A percentile compares a stretch with the other conserved stretches of the same genome.
Evolutionary conservation across 1,140 invertebrate species (phyloP).

Genomic region (Batillaria attramentaria): DNA sequence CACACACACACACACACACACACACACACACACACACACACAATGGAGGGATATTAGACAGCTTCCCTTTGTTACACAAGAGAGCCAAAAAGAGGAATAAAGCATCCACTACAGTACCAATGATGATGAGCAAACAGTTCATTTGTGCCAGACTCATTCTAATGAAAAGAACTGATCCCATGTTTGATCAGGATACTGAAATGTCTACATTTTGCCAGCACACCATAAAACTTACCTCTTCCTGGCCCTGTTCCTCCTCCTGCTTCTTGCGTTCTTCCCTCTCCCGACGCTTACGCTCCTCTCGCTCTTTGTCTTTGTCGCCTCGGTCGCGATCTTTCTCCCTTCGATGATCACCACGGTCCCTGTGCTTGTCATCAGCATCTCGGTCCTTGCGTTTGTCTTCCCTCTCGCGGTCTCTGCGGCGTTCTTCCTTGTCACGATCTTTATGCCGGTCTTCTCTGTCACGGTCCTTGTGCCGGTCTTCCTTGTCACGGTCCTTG

Average conservation of each 20-base stretch:
- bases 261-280: not conserved
- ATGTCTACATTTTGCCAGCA: not conserved
- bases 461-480: not conserved
- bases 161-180: no score
- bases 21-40: not conserved
- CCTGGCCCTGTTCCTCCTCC: not conserved
- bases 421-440: not conserved
- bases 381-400: not conserved
- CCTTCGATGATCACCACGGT: no score
- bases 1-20: not conserved
- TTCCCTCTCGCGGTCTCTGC: not conserved
- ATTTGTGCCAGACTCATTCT: no score
- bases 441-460: constrained; percentile 12
- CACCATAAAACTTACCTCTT: not conserved
- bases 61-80: not conserved
- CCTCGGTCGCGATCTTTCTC: not conserved
- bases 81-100: no score
- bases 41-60: not conserved
- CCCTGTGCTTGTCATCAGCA: no score
- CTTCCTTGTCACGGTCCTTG: constrained; percentile 17
- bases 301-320: not conserved
- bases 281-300: not conserved
- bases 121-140: no score
- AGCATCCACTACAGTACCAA: no score
- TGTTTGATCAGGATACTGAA: not conserved